phyloP scores from a whole-genome alignment of 2,797 vertebrate species.

The Cyclopterus lumpus region DNA sequence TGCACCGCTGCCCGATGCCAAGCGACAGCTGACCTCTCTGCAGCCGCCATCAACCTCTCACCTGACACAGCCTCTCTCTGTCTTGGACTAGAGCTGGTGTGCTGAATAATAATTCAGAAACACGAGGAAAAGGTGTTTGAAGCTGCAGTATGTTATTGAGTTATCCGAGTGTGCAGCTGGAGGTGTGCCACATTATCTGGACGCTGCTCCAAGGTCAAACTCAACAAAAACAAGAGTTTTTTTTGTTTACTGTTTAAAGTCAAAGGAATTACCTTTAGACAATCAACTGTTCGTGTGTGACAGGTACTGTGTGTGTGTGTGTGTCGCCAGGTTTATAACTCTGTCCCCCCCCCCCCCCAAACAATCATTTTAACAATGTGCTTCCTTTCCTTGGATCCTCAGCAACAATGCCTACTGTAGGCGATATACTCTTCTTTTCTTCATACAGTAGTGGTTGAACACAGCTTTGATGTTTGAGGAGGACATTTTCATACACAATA shows the following conservation, averaged over 20 bases:
- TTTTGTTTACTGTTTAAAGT: neutral
- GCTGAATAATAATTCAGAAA: neutral
- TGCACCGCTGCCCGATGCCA: neutral
- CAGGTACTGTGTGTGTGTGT: neutral
- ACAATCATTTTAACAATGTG: too few species aligned
- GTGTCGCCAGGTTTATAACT: neutral
- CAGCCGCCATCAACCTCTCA: neutral
- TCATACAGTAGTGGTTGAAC: too few species aligned
- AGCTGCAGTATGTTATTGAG: neutral
- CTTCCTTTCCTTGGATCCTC: too few species aligned
- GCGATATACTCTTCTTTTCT: too few species aligned
- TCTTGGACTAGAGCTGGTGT: neutral
- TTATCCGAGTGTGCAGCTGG: neutral
- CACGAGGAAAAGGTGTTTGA: neutral
- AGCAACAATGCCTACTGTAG: too few species aligned
- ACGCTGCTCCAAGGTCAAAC: neutral
- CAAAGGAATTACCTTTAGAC: neutral
- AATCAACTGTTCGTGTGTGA: too few species aligned
- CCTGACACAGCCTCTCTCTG: neutral
- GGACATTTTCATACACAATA: too few species aligned
- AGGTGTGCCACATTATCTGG: neutral
- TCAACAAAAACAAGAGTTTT: neutral
- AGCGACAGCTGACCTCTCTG: conserved; percentile 4
- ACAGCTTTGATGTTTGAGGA: too few species aligned
- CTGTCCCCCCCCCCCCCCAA: neutral